Base-by-base conservation (phyloP, 2,113 vertebrate species). In the Spheniscus mendiculus region DNA sequence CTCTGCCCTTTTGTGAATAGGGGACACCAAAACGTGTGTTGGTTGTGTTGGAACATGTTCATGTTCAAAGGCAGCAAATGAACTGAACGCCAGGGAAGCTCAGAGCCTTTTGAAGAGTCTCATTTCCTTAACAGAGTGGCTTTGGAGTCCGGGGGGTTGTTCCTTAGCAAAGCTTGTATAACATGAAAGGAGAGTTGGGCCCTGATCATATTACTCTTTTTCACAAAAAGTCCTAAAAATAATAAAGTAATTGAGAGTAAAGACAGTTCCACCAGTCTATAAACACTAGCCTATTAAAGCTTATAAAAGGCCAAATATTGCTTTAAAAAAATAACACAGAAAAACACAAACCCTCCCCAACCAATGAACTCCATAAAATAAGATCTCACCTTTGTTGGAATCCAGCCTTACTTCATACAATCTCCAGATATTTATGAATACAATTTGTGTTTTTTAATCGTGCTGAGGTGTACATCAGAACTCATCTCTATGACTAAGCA, bases 31-130 rank as follows among this genome's bases (percentile, higher is more conserved):
- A 94, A 32, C 32, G 53, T 30, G 7, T 17, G 38, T 10, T 86
- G 77, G 38, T 44, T 87, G 9, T 55, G 29, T 67, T 90, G 32
- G n/a, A 88, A 83, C 9, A 29, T 10, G 17, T 53, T 82, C 16
- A 5, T 32, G 8, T 88, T 95, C 55, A 80, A 83, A 94, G 58
- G 47, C 0, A 0, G 53, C 0, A 0, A 77, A 58, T 50, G 25
- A 94, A 65, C 26, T 2, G 1, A 87, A 83, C 1, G 2, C 21
- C 27, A 78, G 83, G 58, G 29, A 85, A 83, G 25, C 14, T 70
- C 52, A 56, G 38, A 76, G 32, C 7, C 49, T 83, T 92, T 95
- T 90, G 59, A 90, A 78, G 27, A 82, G 25, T 93, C 58, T 88
- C 18, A 71, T 91, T 92, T 92, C 80, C 63, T 80, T 86, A 71